A percentile compares a stretch with the other conserved stretches of the same genome.
phyloP scores from a whole-genome alignment of 2,797 vertebrate genomes.

The Hyperoplus lanceolatus region DNA sequence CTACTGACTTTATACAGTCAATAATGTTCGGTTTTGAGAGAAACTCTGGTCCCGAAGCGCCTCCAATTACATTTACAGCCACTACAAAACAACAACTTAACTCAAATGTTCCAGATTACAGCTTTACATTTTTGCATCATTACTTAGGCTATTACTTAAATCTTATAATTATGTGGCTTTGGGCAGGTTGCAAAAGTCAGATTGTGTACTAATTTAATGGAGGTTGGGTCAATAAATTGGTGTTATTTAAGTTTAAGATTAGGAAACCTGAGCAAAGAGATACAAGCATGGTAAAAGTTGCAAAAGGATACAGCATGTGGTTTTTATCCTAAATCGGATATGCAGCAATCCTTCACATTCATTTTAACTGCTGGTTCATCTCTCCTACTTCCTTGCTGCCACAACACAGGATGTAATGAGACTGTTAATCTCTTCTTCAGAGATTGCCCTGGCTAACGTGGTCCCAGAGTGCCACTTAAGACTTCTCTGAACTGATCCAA shows the following conservation, averaged over 20 bases:
- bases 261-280: not conserved
- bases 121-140: not conserved
- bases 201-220: not conserved
- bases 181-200: not conserved
- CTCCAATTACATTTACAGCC: no score
- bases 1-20: no score
- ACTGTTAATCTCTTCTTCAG: conserved; percentile 78
- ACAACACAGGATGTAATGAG: conserved; percentile 70
- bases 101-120: no score
- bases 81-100: no score
- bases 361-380: conserved; percentile 36
- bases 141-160: not conserved
- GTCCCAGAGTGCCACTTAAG: conserved; percentile 62
- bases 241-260: not conserved
- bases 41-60: no score
- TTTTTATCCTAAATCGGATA: conserved; percentile 23
- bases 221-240: not conserved
- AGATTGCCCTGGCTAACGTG: conserved; percentile 66
- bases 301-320: conserved; percentile 2
- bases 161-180: not conserved
- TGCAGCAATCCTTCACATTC: conserved; percentile 27
- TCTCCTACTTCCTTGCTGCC: conserved; percentile 39
- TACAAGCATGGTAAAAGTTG: conserved; percentile 6
- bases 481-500: conserved; percentile 56
- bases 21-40: no score